phyloP scores from a whole-genome alignment of 2,888 invertebrate genomes.

The Tenthredo mesomela region DNA sequence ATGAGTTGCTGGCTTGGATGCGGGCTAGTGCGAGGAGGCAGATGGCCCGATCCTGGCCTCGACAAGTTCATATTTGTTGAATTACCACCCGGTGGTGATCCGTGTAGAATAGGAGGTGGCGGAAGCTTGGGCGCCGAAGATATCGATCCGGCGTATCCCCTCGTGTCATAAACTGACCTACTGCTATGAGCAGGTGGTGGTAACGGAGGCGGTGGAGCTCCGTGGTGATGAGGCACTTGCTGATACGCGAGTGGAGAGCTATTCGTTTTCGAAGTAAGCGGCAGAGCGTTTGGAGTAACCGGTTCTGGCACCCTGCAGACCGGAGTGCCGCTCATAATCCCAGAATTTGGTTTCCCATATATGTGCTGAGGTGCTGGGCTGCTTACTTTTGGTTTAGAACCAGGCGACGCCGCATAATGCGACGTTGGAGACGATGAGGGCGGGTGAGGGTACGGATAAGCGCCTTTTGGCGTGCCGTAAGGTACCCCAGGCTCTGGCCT shows the following conservation, averaged over 20 bases:
- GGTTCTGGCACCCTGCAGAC: constrained; percentile 78
- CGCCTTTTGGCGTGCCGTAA: constrained; percentile 74
- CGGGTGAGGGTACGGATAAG: constrained; percentile 78
- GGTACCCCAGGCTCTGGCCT: constrained; percentile 73
- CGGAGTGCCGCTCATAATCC: constrained; percentile 81
- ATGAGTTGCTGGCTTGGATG: constrained; percentile 61
- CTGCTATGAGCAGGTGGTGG: constrained; percentile 77
- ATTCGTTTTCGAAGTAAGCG: constrained; percentile 81
- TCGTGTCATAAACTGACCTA: constrained; percentile 78
- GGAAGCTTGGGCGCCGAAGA: constrained; percentile 69
- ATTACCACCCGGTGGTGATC: constrained; percentile 74
- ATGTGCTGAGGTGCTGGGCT: constrained; percentile 89
- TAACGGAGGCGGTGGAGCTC: constrained; percentile 78
- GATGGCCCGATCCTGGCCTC: constrained; percentile 71
- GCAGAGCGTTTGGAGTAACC: constrained; percentile 78
- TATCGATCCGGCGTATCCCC: constrained; percentile 69
- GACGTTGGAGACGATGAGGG: constrained; percentile 78
- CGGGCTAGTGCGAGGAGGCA: constrained; percentile 66
- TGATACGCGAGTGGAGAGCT: constrained; percentile 81
- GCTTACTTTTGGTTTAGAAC: constrained; percentile 85
- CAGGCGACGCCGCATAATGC: constrained; percentile 79
- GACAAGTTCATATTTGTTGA: constrained; percentile 71
- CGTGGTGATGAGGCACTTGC: constrained; percentile 79
- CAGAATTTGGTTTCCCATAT: constrained; percentile 84
- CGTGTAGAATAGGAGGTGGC: constrained; percentile 78